phyloP scores from a whole-genome alignment of 2,888 invertebrate species.

The Agrochola lota region DNA sequence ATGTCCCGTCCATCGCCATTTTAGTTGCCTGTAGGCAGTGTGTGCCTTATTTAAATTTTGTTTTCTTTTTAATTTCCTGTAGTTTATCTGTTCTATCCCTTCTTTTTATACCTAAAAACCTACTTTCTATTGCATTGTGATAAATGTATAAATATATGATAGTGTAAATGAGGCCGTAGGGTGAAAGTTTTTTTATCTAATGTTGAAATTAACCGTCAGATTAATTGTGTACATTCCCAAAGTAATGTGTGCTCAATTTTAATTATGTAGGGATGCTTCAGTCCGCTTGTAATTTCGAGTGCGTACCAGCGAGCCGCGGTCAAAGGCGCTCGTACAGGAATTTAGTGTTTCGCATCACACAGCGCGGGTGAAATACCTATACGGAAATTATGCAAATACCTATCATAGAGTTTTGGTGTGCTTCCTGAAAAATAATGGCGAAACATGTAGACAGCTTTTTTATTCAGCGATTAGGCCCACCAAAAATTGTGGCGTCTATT shows the following conservation, averaged over 20 bases:
- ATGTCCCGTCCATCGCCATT: too few species aligned
- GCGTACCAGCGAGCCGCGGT: conserved; percentile 19
- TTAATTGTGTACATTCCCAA: conserved; percentile 29
- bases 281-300: conserved; percentile 30
- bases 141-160: too few species aligned
- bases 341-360: conserved; percentile 42
- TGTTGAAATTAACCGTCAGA: conserved; percentile 13
- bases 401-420: background rate
- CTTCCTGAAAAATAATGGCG: background rate
- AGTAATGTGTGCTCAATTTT: conserved; percentile 48
- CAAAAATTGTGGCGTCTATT: too few species aligned
- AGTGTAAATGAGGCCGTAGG: too few species aligned
- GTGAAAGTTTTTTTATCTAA: background rate
- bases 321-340: conserved; percentile 52
- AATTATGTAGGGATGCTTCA: conserved; percentile 43
- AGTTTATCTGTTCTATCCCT: too few species aligned
- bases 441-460: too few species aligned
- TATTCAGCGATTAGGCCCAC: too few species aligned
- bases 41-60: too few species aligned
- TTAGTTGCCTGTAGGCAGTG: too few species aligned
- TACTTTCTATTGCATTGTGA: too few species aligned
- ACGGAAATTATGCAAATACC: conserved; percentile 3
- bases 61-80: too few species aligned
- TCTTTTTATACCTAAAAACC: too few species aligned
- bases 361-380: conserved; percentile 15